Conservation (phyloP, 1,140 invertebrate genomes). For the Paralvinella palmiformis region DNA sequence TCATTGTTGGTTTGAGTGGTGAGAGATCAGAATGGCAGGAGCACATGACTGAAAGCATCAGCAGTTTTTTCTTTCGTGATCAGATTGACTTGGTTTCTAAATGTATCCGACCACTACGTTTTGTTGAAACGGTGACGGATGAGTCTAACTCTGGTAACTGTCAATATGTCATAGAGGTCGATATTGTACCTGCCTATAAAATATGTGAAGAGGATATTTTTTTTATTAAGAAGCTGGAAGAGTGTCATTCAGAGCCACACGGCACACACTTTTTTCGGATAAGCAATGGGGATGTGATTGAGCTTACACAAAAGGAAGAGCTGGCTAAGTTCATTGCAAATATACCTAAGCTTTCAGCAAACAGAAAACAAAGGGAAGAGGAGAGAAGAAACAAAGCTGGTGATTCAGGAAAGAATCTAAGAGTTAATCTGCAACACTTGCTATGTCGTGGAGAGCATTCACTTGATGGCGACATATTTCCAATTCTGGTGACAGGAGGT, state of each 20-base stretch:
- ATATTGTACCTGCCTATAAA: conserved; percentile 4
- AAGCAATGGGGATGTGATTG: background rate
- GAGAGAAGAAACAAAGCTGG: background rate
- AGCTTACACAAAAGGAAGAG: background rate
- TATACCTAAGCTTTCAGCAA: background rate
- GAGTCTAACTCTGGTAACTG: background rate
- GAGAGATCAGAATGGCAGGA: background rate
- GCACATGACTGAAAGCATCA: background rate
- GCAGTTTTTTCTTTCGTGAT: conserved; percentile 1
- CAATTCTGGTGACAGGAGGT: conserved; percentile 7
- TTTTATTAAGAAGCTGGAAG: background rate
- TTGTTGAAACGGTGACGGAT: conserved; percentile 1
- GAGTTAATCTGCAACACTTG: background rate
- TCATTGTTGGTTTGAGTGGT: background rate
- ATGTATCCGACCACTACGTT: background rate
- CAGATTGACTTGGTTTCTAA: background rate
- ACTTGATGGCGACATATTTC: conserved; percentile 4
- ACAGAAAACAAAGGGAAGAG: conserved; percentile 7
- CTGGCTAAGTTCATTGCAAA: background rate
- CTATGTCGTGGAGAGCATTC: background rate
- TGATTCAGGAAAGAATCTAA: background rate
- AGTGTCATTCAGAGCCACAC: background rate
- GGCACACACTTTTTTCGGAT: background rate
- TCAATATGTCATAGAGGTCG: conserved; percentile 9
- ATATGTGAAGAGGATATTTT: conserved; percentile 7